These are phyloP conservation scores for Stegophylla sp. DNA, from an alignment of 2,888 invertebrate genomes.

Conservation along the genomic window DNA sequence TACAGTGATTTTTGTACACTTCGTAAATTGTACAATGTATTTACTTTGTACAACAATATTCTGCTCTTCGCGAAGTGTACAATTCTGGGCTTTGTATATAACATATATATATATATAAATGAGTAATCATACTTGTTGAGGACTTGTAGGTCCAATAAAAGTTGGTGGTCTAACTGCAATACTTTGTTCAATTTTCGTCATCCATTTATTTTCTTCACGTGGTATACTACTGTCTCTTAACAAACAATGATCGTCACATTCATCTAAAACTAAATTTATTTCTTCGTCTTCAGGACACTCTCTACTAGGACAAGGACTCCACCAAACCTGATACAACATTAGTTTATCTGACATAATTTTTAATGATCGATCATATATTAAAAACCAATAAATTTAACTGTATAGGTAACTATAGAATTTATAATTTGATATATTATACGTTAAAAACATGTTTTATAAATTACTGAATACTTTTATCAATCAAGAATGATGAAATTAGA, in stretches of 20 bases:
- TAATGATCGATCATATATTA: too few relatives aligned
- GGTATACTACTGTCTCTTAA: constrained; percentile 65
- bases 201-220: constrained; percentile 59
- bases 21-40: too few relatives aligned
- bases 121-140: constrained; percentile 49
- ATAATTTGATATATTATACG: constrained; percentile 4
- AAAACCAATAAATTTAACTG: too few relatives aligned
- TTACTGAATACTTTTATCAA: too few relatives aligned
- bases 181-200: constrained; percentile 62
- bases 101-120: too few relatives aligned
- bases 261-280: constrained; percentile 75
- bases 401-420: neutral
- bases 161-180: constrained; percentile 63
- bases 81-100: too few relatives aligned
- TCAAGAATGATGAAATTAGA: too few relatives aligned
- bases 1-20: too few relatives aligned
- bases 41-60: too few relatives aligned
- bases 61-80: too few relatives aligned
- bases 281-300: constrained; percentile 80
- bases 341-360: too few relatives aligned
- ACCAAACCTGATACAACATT: constrained; percentile 80
- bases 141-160: constrained; percentile 57
- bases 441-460: constrained; percentile 5
- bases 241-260: constrained; percentile 77
- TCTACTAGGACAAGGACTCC: constrained; percentile 81